Evolutionary conservation across 2,797 vertebrate genomes (phyloP).

Genomic region (Oryzias dopingdopingensis): DNA sequence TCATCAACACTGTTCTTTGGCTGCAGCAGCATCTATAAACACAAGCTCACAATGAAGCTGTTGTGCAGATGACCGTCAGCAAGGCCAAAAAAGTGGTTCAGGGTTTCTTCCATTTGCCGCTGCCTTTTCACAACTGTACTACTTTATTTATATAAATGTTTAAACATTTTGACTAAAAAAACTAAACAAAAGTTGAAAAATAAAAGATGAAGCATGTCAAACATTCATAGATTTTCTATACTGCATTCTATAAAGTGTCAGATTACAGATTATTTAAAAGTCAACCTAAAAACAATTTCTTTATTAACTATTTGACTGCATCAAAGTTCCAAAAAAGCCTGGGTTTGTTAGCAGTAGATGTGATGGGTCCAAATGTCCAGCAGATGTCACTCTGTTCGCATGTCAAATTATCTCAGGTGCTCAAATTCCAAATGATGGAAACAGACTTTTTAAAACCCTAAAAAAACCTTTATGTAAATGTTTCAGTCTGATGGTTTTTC

Average conservation of each 20-base stretch:
- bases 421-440: no score
- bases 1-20: constrained; percentile 80
- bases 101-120: neutral
- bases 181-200: constrained; percentile 7
- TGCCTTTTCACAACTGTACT: constrained; percentile 20
- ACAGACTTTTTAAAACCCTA: no score
- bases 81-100: neutral
- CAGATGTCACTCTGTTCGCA: constrained; percentile 36
- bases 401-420: no score
- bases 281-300: neutral
- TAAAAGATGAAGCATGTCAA: neutral
- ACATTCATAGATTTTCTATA: constrained; percentile 17
- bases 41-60: neutral
- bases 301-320: neutral
- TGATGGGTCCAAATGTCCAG: constrained; percentile 22
- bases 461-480: no score
- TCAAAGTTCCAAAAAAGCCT: neutral
- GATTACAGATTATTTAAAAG: neutral
- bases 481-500: no score
- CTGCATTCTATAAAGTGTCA: no score
- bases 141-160: neutral
- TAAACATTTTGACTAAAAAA: neutral
- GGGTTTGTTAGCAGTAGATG: neutral
- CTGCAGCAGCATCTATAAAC: constrained; percentile 73
- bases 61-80: neutral